A percentile compares a stretch with the other conserved stretches of the same genome.
Conservation (phyloP, 2,888 invertebrate genomes). For the Pollenia labialis region DNA sequence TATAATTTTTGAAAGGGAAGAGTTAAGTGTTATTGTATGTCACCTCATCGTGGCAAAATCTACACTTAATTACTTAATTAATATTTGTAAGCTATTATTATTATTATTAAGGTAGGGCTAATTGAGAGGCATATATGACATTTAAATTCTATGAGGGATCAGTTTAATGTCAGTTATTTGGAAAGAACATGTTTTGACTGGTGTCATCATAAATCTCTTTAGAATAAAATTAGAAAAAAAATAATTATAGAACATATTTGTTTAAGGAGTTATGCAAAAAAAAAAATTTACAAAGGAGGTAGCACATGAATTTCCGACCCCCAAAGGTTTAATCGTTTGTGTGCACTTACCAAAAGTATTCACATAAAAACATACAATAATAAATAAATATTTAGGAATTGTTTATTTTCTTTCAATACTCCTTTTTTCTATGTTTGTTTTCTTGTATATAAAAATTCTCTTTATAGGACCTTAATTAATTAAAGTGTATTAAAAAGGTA, state of each 20-base stretch:
- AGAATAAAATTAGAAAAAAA: too few relatives aligned
- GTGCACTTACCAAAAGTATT: not conserved
- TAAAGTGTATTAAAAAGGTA: not conserved
- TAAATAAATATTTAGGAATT: not conserved
- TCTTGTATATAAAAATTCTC: not conserved
- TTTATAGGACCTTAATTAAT: conserved; percentile 4
- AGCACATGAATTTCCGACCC: not conserved
- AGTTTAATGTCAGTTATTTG: too few relatives aligned
- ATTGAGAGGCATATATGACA: too few relatives aligned
- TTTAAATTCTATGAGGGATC: too few relatives aligned
- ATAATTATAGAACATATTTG: too few relatives aligned
- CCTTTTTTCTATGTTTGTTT: not conserved
- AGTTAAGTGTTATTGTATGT: not conserved
- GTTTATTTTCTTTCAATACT: not conserved
- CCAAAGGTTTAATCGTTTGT: not conserved
- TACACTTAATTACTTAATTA: conserved; percentile 23
- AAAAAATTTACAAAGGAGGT: too few relatives aligned
- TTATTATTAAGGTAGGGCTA: too few relatives aligned
- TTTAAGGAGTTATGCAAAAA: too few relatives aligned
- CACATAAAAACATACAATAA: not conserved
- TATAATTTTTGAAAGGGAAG: not conserved
- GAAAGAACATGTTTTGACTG: too few relatives aligned
- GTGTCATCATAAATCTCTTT: too few relatives aligned
- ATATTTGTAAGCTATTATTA: not conserved
- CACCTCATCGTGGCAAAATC: not conserved